Percentiles rank a stretch among this genome's conserved stretches.
phyloP scores from a whole-genome alignment of 2,888 invertebrate species.

The Amiota mariae region DNA sequence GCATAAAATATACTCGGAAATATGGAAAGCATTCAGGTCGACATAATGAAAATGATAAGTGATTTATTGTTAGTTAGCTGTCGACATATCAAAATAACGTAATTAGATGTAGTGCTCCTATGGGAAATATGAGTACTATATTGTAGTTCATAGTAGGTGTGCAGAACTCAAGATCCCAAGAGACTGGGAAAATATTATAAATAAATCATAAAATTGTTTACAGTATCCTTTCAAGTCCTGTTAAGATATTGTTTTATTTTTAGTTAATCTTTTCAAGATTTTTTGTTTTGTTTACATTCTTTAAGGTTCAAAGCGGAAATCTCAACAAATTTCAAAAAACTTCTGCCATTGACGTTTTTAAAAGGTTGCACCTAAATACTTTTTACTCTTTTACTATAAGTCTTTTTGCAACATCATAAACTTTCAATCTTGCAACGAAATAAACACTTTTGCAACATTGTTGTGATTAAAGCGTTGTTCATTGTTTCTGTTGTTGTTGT shows the following conservation, averaged over 20 bases:
- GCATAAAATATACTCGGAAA: no score
- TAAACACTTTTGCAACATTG: conserved; percentile 11
- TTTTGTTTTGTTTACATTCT: not conserved
- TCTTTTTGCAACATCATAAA: not conserved
- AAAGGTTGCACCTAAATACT: not conserved
- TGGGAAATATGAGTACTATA: no score
- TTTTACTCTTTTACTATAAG: not conserved
- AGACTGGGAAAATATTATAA: not conserved
- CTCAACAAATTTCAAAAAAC: conserved; percentile 17
- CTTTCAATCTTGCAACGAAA: not conserved
- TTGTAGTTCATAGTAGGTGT: no score
- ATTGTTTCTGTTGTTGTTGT: conserved; percentile 3
- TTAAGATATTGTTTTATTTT: not conserved
- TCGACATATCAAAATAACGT: no score
- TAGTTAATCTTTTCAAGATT: not conserved
- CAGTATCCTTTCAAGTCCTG: not conserved
- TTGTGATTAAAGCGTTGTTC: conserved; percentile 25
- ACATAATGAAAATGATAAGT: no score
- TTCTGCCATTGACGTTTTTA: conserved; percentile 21
- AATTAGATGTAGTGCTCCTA: no score
- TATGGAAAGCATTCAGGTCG: no score
- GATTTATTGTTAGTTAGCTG: no score
- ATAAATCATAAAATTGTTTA: not conserved
- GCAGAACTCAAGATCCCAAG: no score
- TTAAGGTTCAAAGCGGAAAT: conserved; percentile 1